Evolutionary conservation across 2,113 vertebrate species (phyloP).

Genomic region (Crotophaga sulcirostris): DNA sequence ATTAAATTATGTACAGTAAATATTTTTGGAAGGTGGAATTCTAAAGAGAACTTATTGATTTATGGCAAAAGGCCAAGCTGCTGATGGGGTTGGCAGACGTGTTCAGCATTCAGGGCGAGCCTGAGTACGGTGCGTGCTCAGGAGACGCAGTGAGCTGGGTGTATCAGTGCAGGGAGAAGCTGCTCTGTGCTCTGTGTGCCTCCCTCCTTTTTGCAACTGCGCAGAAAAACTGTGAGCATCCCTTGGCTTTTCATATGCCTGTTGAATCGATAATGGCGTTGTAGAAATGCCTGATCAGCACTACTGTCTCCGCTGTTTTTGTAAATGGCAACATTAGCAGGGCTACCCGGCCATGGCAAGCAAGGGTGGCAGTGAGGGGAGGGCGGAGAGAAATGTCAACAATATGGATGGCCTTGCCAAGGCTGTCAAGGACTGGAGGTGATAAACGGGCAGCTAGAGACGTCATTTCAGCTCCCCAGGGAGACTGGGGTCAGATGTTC

Average conservation of each 20-base stretch:
- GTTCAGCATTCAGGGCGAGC: conserved; percentile 61
- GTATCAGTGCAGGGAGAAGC: neutral
- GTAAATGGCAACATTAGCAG: conserved; percentile 5
- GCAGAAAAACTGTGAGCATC: neutral
- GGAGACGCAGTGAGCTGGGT: rapidly evolving
- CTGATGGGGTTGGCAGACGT: conserved; percentile 70
- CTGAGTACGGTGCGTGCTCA: neutral
- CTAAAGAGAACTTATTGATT: conserved; percentile 79
- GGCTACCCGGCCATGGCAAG: neutral
- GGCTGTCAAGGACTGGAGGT: conserved; percentile 43
- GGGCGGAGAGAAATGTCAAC: neutral
- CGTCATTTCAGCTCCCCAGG: neutral
- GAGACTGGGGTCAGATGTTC: neutral
- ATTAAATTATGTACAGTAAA: conserved; percentile 84
- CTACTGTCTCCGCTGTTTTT: conserved; percentile 31
- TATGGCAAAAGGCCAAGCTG: conserved; percentile 71
- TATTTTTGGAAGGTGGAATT: conserved; percentile 81
- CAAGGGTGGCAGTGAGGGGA: neutral
- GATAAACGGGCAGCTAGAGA: conserved; percentile 27
- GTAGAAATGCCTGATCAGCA: conserved; percentile 31
- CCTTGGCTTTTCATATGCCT: neutral
- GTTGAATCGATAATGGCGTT: conserved; percentile 22
- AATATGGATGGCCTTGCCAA: conserved; percentile 41
- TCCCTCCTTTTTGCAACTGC: neutral
- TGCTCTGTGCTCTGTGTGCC: neutral